phyloP scores from a whole-genome alignment of 2,888 invertebrate species.

The Temnothorax rugatulus region DNA sequence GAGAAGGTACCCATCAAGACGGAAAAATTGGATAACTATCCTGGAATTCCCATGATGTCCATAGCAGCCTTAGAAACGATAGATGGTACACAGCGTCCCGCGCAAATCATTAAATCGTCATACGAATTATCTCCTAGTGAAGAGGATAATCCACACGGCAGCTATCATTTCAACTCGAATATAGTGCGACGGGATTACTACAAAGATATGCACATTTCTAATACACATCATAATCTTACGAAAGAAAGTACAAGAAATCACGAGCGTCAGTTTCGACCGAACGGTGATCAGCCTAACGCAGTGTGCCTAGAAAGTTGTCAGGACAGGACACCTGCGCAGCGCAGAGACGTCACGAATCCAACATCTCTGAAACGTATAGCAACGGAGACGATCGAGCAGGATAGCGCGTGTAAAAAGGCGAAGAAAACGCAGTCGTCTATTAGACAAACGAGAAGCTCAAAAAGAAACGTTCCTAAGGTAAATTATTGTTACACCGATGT shows the following conservation, averaged over 20 bases:
- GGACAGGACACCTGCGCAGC: constrained; percentile 69
- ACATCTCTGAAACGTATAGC: constrained; percentile 67
- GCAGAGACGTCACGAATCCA: constrained; percentile 62
- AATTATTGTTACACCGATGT: constrained; percentile 83
- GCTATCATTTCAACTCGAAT: constrained; percentile 65
- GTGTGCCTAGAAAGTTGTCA: constrained; percentile 66
- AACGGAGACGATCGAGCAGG: constrained; percentile 60
- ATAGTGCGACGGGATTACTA: constrained; percentile 75
- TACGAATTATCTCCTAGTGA: constrained; percentile 58
- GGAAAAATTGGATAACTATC: constrained; percentile 74
- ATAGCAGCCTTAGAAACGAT: constrained; percentile 79
- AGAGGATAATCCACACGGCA: constrained; percentile 47
- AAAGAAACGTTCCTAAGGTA: constrained; percentile 82
- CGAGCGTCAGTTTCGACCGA: constrained; percentile 64
- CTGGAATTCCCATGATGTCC: constrained; percentile 80
- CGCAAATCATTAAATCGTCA: constrained; percentile 61
- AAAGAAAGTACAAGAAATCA: constrained; percentile 68
- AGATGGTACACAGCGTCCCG: constrained; percentile 55
- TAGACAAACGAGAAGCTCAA: constrained; percentile 82
- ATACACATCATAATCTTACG: constrained; percentile 64
- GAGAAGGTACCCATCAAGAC: constrained; percentile 73
- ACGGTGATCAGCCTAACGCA: constrained; percentile 62
- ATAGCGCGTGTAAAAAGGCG: constrained; percentile 67
- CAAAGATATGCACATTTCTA: constrained; percentile 70
- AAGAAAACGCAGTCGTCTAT: constrained; percentile 67